Base-by-base conservation (phyloP, 2,888 invertebrate species). In the Diploptera punctata region DNA sequence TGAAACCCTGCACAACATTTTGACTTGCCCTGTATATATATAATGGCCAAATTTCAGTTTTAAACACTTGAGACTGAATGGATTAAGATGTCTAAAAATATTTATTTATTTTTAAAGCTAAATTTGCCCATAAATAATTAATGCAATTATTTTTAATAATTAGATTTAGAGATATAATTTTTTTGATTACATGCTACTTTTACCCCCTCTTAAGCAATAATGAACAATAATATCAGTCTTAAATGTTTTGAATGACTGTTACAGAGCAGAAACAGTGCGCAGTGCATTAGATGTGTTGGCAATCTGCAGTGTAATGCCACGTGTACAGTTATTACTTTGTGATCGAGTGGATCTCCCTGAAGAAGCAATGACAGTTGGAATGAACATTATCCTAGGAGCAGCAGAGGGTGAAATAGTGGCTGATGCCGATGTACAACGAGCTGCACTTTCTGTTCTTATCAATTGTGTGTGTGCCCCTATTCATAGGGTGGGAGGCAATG, bases 401-500 rank as follows among this genome's bases (percentile, higher is more conserved):
- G 95, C 97, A 0, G 96, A 97, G 80, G 97, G 97, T 0, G 97
- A 97, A 81, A 91, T 95, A 43, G 91, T 95, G 0, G 89, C 91
- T 1, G 98, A 98, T 81, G 90, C 97, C 0, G 97, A 97, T 77
- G 95, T 98, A 0, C 94, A 97, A 82, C 93, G 94, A 78, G 92
- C 97, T 0, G 97, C 98, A 0, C 85, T 99, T 1, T 90, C 93
- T 77, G 94, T 97, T 21, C 88, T 99, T 71, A 94, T 96, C 68
- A 97, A 97, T 83, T 97, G 97, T 82, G 95, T 98, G 1, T 97
- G 97, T 84, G 95, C 95, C 1, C 97, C 97, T 0, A 89, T 93
- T 13, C 90, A 91, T 75, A 87, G 93, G 82, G 93, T 94, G 81
- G 81, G 87, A 68, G 87, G 86, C 16, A 83, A 81, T 47, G 80